Conservation (phyloP, 2,797 vertebrate genomes). For the Champsocephalus gunnari region DNA sequence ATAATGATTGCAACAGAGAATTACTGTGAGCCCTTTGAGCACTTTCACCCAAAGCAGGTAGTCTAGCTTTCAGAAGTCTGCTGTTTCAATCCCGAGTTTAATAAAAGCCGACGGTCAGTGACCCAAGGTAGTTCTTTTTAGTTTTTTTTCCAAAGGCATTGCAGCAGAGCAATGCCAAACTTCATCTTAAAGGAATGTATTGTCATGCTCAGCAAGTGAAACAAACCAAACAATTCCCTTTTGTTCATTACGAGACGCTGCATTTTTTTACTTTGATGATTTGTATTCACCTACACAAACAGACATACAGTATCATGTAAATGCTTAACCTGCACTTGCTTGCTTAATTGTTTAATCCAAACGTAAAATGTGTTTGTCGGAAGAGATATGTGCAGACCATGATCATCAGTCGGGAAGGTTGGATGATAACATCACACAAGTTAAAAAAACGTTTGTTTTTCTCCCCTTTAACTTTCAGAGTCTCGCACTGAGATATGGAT, state of each 20-base stretch:
- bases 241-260: constrained; percentile 12
- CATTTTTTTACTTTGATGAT: neutral
- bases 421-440: constrained; percentile 11
- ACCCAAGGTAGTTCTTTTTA: constrained; percentile 13
- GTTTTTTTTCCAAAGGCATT: constrained; percentile 26
- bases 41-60: constrained; percentile 52
- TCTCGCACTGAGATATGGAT: constrained; percentile 42
- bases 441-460: neutral
- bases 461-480: constrained; percentile 38
- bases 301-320: neutral
- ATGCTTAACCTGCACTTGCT: neutral
- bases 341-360: neutral
- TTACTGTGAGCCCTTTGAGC: constrained; percentile 52
- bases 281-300: neutral
- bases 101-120: constrained; percentile 37
- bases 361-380: neutral
- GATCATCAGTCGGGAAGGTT: constrained; percentile 52
- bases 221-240: neutral
- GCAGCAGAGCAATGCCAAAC: constrained; percentile 25
- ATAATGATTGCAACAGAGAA: constrained; percentile 70
- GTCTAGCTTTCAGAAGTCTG: constrained; percentile 52
- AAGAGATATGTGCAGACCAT: neutral
- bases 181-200: constrained; percentile 11
- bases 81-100: constrained; percentile 32
- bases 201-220: constrained; percentile 8